phyloP scores from a whole-genome alignment of 2,888 invertebrate species.

The Phortica okadai region DNA sequence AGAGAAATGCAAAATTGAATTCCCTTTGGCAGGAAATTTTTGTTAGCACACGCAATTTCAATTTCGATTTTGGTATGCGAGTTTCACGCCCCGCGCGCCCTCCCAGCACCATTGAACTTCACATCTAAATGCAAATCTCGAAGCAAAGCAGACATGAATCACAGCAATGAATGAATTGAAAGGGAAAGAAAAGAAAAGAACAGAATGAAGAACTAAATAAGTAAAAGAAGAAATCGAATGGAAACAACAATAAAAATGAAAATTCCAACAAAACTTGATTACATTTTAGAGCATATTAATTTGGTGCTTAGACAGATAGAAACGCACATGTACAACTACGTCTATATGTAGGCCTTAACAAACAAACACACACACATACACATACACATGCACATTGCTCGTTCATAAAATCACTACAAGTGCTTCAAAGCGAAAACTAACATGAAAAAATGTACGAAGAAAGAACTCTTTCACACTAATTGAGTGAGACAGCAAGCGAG shows the following conservation, averaged over 20 bases:
- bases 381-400: background rate
- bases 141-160: slow-evolving; percentile 17
- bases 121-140: slow-evolving; percentile 27
- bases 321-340: slow-evolving; percentile 19
- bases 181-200: background rate
- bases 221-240: background rate
- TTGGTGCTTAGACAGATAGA: slow-evolving; percentile 11
- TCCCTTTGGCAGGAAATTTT: background rate
- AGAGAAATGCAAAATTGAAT: background rate
- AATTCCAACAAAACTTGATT: slow-evolving; percentile 35
- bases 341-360: too few species aligned
- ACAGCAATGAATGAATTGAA: background rate
- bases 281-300: slow-evolving; percentile 42
- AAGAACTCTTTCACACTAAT: too few species aligned
- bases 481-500: too few species aligned
- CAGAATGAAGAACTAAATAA: background rate
- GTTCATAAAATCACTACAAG: slow-evolving; percentile 11
- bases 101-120: background rate
- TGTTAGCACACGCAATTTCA: background rate
- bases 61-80: slow-evolving; percentile 16
- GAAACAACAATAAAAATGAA: slow-evolving; percentile 20
- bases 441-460: background rate
- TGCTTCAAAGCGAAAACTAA: background rate
- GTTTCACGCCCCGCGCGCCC: background rate
- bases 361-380: background rate